Conservation (phyloP, 2,113 vertebrate genomes). For the Phalacrocorax aristotelis region DNA sequence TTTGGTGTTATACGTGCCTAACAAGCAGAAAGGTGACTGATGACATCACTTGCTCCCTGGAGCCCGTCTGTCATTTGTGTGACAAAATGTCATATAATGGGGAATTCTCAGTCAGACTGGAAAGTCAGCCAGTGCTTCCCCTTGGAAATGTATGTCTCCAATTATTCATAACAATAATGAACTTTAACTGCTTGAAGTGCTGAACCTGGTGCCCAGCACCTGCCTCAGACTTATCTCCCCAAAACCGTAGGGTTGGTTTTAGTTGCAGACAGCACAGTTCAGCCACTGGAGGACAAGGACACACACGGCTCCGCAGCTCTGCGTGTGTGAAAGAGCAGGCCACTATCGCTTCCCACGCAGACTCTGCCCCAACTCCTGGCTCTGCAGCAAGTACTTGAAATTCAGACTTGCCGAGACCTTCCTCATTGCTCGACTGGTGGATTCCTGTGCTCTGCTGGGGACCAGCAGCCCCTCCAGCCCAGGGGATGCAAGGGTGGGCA, state of each 20-base stretch:
- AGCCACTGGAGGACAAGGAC: neutral
- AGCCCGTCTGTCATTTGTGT: neutral
- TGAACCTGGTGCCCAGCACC: neutral
- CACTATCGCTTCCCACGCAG: neutral
- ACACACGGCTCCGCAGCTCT: neutral
- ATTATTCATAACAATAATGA: neutral
- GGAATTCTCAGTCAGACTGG: neutral
- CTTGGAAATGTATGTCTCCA: neutral
- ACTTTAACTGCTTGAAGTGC: neutral
- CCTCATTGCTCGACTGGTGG: accelerated
- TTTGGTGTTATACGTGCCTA: accelerated
- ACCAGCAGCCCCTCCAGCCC: neutral
- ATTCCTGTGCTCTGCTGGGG: neutral
- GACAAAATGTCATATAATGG: neutral
- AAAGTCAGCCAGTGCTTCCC: neutral
- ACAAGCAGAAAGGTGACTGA: neutral
- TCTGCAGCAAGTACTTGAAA: neutral
- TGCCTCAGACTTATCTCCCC: neutral
- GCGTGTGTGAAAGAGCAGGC: neutral
- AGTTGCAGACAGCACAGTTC: neutral
- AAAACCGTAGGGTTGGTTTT: neutral
- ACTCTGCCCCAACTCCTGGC: neutral
- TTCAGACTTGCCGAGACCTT: neutral
- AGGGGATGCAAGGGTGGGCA: neutral
- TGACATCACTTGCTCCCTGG: neutral